Conservation (phyloP, 2,888 invertebrate genomes). For the Malacosoma neustria region DNA sequence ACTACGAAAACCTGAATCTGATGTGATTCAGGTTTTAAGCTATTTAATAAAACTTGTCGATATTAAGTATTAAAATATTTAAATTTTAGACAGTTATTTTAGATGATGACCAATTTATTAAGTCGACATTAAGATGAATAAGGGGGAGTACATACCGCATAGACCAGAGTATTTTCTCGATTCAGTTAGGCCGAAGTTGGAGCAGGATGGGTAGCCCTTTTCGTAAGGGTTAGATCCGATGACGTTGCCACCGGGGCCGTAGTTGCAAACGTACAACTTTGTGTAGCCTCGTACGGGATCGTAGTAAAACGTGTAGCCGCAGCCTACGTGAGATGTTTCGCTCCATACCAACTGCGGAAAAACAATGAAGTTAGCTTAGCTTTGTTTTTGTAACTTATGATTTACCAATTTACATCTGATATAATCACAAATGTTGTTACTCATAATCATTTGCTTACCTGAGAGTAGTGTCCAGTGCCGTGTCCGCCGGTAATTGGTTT, state of each 20-base stretch:
- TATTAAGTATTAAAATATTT: not conserved
- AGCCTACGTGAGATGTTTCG: constrained; percentile 88
- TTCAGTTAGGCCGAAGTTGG: constrained; percentile 79
- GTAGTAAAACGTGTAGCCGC: constrained; percentile 89
- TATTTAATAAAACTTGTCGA: not conserved
- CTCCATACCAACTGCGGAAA: constrained; percentile 87
- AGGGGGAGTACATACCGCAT: constrained; percentile 77
- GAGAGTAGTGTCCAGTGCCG: constrained; percentile 88
- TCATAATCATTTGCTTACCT: too few species aligned
- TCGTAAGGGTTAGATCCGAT: constrained; percentile 84
- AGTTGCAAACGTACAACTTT: constrained; percentile 90
- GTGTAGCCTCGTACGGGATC: constrained; percentile 83
- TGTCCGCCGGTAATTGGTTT: constrained; percentile 78
- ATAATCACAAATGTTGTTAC: too few species aligned
- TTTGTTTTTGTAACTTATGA: too few species aligned
- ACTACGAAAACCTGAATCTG: not conserved
- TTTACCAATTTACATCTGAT: too few species aligned
- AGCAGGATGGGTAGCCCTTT: constrained; percentile 83
- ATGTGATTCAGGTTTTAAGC: not conserved
- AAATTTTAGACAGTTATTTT: not conserved
- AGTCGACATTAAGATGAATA: not conserved
- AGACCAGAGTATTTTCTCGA: constrained; percentile 85
- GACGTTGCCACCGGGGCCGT: constrained; percentile 88
- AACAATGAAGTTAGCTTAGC: constrained; percentile 11
- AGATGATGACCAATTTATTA: not conserved